Evolutionary conservation across 2,113 vertebrate genomes (phyloP).

Genomic region (Anarrhichthys ocellatus): DNA sequence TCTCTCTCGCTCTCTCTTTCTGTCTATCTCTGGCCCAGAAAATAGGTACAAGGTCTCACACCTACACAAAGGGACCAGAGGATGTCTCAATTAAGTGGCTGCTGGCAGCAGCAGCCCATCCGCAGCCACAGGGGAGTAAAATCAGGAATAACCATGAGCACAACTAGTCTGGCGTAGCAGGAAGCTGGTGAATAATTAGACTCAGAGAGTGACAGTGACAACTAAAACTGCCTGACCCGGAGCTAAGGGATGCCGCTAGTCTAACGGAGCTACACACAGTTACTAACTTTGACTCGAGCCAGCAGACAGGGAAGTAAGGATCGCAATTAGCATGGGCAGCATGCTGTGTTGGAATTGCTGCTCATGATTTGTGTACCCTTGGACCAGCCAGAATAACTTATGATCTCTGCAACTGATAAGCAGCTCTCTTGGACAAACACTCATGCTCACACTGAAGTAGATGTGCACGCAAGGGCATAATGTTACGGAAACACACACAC

Average conservation of each 20-base stretch:
- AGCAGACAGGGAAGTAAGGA: background rate
- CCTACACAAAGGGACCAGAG: conserved; percentile 6
- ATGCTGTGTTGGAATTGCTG: conserved; percentile 15
- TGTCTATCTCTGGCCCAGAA: conserved; percentile 9
- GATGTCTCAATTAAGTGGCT: conserved; percentile 52
- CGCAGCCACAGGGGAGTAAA: conserved; percentile 26
- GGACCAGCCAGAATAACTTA: conserved; percentile 6
- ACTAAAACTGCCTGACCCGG: background rate
- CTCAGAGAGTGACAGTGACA: background rate
- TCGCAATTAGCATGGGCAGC: conserved; percentile 34
- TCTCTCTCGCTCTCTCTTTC: background rate
- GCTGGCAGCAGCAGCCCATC: conserved; percentile 4
- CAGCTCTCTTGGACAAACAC: conserved; percentile 27
- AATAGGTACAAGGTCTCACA: background rate
- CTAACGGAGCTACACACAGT: background rate
- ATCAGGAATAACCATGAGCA: conserved; percentile 10
- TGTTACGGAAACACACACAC: conserved; percentile 11
- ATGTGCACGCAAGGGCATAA: background rate
- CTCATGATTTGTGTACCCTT: conserved; percentile 33
- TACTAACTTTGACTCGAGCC: background rate
- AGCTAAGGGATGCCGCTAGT: conserved; percentile 4
- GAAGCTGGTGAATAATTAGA: conserved; percentile 4
- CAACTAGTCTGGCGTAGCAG: background rate
- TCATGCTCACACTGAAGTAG: background rate
- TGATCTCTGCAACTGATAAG: conserved; percentile 22